These are phyloP conservation scores for Pangasianodon gigas DNA, from an alignment of 2,113 vertebrate genomes.

Conservation along the genomic window DNA sequence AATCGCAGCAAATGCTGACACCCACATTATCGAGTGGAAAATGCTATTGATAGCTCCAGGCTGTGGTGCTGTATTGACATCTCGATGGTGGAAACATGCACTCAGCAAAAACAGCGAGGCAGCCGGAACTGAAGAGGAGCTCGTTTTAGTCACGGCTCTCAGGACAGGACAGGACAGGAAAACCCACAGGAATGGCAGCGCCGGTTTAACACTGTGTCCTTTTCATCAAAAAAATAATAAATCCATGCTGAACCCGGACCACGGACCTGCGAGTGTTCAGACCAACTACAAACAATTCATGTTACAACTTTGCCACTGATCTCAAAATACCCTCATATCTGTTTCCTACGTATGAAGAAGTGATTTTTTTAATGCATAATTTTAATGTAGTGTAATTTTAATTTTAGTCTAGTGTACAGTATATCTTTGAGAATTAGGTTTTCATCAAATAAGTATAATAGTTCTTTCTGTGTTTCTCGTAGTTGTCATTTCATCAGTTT, in stretches of 20 bases:
- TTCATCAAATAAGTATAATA: neutral
- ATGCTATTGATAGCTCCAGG: conserved; percentile 67
- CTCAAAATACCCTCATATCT: neutral
- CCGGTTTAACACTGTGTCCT: conserved; percentile 49
- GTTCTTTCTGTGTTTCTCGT: neutral
- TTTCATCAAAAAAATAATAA: conserved; percentile 56
- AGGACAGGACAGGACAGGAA: conserved; percentile 67
- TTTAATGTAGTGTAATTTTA: too few species aligned
- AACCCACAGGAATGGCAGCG: conserved; percentile 63
- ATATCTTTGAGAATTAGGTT: neutral
- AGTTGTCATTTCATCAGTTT: neutral
- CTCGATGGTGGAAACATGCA: conserved; percentile 63
- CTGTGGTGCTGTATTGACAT: conserved; percentile 58
- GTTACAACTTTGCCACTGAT: neutral
- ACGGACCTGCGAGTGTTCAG: neutral
- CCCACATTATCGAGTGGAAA: conserved; percentile 60
- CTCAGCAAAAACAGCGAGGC: conserved; percentile 65
- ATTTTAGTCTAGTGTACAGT: too few species aligned
- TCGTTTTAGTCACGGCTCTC: conserved; percentile 34
- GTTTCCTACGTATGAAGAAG: neutral
- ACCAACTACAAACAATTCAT: neutral
- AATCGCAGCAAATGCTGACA: conserved; percentile 59
- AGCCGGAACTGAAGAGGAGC: neutral
- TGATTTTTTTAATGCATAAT: neutral
- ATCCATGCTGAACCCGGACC: too few species aligned